Percentiles rank a stretch among this genome's conserved stretches.
Conservation (phyloP, 2,113 vertebrate genomes). For the Silurus meridionalis region DNA sequence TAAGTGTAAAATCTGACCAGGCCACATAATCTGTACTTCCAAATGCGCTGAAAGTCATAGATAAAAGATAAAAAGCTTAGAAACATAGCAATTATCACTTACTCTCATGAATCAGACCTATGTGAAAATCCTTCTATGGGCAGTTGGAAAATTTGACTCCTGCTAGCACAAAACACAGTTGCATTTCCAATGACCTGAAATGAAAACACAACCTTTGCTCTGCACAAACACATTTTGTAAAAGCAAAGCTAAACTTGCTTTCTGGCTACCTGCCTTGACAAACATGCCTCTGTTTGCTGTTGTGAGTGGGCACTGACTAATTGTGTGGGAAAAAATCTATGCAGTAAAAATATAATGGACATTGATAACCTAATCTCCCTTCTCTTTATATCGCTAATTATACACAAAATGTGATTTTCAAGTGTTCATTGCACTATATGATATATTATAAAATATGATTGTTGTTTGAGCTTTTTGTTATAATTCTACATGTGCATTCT, state of each 20-base stretch:
- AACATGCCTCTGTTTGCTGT: neutral
- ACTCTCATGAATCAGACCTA: neutral
- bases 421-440: neutral
- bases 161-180: neutral
- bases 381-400: neutral
- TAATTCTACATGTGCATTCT: neutral
- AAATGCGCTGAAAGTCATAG: neutral
- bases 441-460: neutral
- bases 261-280: neutral
- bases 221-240: neutral
- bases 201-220: neutral
- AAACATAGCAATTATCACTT: neutral
- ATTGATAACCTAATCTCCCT: neutral
- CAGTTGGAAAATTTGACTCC: neutral
- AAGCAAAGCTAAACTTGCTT: neutral
- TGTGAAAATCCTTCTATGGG: neutral
- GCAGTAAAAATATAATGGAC: neutral
- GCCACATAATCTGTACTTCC: neutral
- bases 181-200: neutral
- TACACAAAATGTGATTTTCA: neutral
- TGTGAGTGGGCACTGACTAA: neutral
- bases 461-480: neutral
- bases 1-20: neutral
- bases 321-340: neutral
- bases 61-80: neutral